Evolutionary conservation across 2,888 invertebrate genomes (phyloP), one percentile per base, ranked within the genome.

Genomic region (Tinea trinotella): DNA sequence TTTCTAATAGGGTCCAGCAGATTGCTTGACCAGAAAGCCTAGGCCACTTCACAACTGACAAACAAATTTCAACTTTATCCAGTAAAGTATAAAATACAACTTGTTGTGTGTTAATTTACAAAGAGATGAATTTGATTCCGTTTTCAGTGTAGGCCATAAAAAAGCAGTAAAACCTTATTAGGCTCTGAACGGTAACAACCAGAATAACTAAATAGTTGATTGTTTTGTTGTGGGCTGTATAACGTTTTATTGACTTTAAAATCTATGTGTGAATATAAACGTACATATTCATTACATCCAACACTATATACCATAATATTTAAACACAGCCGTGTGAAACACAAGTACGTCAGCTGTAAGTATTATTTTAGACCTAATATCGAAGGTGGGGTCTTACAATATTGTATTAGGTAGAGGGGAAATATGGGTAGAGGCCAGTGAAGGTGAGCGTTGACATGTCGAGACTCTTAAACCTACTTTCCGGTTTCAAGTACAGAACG

Each of bases 101-200:
- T 30, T 30, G 30, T 30, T 30, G 30, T 7, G 30, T 7, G 7
- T 7, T 30, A 3, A 7, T 10, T 10, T 30, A n/a, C n/a, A 7
- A 4, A 4, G n/a, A 30, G 9, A 30, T 10, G 30, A 30, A n/a
- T 30, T 30, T 30, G 30, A 30, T 30, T 30, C 30, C 30, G 40
- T 40, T 40, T 40, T 40, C 15, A 15, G 40, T 40, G 19, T 6
- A 15, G 46, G 17, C 15, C 46, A 19, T 46, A 46, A 46, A 46
- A 46, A 19, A 46, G 46, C n/a, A 46, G 46, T 46, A 46, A 46
- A 46, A 46, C 46, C 46, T 19, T 46, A 40, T 46, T 46, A 19
- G 46, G n/a, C 18, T 17, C 5, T 46, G n/a, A 19, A 19, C 19
- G 15, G 46, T 15, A 46, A 19, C 19, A 10, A 1, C 18, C 19